Base-by-base conservation (phyloP, 30 jellyfish, hydroid and myxozoan species). In the Chironex yamaguchii region DNA sequence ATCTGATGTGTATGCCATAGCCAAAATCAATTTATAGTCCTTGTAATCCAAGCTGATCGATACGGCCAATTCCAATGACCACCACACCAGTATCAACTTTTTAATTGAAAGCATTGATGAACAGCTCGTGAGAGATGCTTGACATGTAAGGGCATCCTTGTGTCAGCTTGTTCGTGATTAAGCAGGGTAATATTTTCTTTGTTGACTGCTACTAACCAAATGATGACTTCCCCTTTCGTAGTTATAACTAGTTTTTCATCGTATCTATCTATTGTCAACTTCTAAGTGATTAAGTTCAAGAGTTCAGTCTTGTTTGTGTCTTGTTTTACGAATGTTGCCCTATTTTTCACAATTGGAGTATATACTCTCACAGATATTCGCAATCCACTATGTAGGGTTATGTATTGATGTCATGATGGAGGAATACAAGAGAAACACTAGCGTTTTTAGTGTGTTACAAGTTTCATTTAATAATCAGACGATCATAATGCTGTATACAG, bases 281-380 rank as follows among this genome's bases (percentile, higher is more conserved):
- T 29, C 23, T 17, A 58, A 1, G 96, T 83, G 13, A 88, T 49
- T 52, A 65, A 88, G 22, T n/a, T 29, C 54, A 86, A 87, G 32
- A 88, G 82, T 67, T 86, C 84, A 17, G 62, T 79, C 62, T 89
- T 89, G 65, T 89, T 89, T 63, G 70, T 58, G 36, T 89, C 68
- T 0, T n/a, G 68, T n/a, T 96, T 65, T 1, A 89, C 80, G 64
- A 89, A 89, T 42, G 72, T 26, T 4, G 66, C 76, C 90, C 96
- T 79, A 65, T 88, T 79, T 25, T 20, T 49, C 68, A 33, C 22
- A 2, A 69, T 69, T 0, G 87, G 87, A 4, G 74, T 74, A 1
- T 1, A n/a, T 23, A 17, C 50, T 6, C 35, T 42, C 4, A 82
- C 93, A 2, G 20, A 17, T 0, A 21, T 53, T 29, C 93, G 79